Evolutionary conservation across 2,888 invertebrate genomes (phyloP).

Genomic region (Conchocele bisecta): DNA sequence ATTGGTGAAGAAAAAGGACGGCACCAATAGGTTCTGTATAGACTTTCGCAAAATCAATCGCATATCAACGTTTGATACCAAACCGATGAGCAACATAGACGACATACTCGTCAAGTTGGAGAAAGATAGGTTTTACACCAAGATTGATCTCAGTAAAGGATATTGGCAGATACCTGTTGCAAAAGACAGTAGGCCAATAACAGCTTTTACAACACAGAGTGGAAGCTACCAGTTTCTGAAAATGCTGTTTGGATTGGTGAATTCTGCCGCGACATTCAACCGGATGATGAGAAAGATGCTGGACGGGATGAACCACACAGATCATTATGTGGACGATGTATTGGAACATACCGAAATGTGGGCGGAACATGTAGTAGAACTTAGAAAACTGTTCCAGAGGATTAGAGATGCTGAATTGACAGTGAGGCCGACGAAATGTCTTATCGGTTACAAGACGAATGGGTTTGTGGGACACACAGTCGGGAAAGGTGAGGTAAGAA

Average conservation of each 20-base stretch:
- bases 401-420: slow-evolving; percentile 16
- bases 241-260: slow-evolving; percentile 24
- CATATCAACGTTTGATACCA: background rate
- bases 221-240: background rate
- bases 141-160: background rate
- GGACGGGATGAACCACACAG: background rate
- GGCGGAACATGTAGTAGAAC: slow-evolving; percentile 11
- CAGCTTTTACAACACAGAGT: background rate
- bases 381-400: background rate
- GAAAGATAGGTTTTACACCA: background rate
- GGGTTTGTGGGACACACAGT: slow-evolving; percentile 21
- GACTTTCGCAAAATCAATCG: background rate
- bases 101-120: background rate
- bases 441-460: slow-evolving; percentile 7
- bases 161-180: slow-evolving; percentile 1
- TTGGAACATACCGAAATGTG: slow-evolving; percentile 10
- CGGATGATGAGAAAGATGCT: slow-evolving; percentile 19
- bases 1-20: background rate
- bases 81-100: slow-evolving; percentile 1
- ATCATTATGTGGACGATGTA: slow-evolving; percentile 10
- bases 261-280: slow-evolving; percentile 21
- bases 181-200: background rate
- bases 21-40: background rate
- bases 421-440: slow-evolving; percentile 19
- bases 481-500: slow-evolving; percentile 10